These are phyloP conservation scores for Okamejei kenojei DNA, from an alignment of 2,797 vertebrate species.

Conservation along the genomic window DNA sequence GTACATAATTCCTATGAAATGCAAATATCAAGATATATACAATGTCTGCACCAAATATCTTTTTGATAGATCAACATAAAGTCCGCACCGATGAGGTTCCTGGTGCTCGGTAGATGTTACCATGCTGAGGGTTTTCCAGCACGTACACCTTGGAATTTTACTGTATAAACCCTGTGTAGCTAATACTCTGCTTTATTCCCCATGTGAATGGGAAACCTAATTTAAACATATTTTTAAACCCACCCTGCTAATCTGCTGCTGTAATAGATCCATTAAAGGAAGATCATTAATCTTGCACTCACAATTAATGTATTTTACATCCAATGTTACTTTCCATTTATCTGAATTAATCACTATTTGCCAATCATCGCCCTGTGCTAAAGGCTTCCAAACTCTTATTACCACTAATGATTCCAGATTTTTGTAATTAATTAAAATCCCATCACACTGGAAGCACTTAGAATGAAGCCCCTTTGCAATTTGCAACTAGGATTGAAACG, in stretches of 20 bases:
- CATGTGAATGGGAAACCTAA: not conserved
- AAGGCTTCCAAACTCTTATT: not conserved
- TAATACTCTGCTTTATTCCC: not conserved
- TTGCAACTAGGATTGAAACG: not conserved
- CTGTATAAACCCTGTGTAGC: no score
- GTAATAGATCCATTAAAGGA: not conserved
- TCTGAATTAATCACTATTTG: not conserved
- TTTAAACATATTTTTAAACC: not conserved
- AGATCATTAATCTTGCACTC: not conserved
- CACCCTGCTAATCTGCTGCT: not conserved
- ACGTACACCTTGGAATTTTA: no score
- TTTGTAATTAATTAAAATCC: conserved; percentile 23
- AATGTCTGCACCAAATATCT: no score
- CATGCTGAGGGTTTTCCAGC: no score
- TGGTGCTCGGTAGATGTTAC: no score
- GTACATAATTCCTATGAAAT: no score
- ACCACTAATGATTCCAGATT: not conserved
- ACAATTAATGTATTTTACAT: conserved; percentile 1
- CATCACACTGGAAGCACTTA: not conserved
- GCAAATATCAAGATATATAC: no score
- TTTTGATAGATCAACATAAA: no score
- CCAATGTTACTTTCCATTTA: not conserved
- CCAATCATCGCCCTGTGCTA: not conserved
- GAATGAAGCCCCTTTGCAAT: not conserved
- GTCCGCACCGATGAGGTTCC: no score